A percentile compares a stretch with the other conserved stretches of the same genome.
Evolutionary conservation across 2,797 vertebrate species (phyloP).

Genomic region (Ctenopoma kingsleyae): DNA sequence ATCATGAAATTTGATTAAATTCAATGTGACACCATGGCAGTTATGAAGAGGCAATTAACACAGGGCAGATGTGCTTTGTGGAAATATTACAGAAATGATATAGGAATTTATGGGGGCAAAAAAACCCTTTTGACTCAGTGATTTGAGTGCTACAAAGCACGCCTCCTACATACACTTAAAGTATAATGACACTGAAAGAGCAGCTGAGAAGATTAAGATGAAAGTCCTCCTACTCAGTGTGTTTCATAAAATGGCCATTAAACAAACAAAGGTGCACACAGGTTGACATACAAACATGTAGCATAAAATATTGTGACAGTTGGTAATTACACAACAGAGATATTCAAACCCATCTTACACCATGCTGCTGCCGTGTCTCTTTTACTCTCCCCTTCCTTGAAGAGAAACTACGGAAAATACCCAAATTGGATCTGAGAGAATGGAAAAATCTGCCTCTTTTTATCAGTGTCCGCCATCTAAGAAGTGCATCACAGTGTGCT

Average conservation of each 20-base stretch:
- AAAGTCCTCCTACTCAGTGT: constrained; percentile 55
- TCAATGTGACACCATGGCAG: constrained; percentile 61
- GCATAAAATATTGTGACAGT: constrained; percentile 28
- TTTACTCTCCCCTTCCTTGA: constrained; percentile 16
- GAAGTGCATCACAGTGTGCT: constrained; percentile 42
- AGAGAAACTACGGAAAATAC: constrained; percentile 28
- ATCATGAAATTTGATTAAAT: constrained; percentile 76
- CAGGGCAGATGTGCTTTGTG: constrained; percentile 61
- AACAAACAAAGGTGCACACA: constrained; percentile 52
- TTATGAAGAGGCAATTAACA: constrained; percentile 71
- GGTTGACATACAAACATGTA: constrained; percentile 36
- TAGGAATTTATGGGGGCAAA: constrained; percentile 67
- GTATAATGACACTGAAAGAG: constrained; percentile 51
- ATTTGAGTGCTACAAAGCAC: constrained; percentile 54
- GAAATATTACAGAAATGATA: constrained; percentile 70
- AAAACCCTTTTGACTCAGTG: constrained; percentile 51
- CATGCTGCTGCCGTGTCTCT: constrained; percentile 3
- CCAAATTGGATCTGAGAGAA: constrained; percentile 51
- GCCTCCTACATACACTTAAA: constrained; percentile 61
- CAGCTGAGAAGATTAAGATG: constrained; percentile 40
- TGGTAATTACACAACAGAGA: constrained; percentile 39
- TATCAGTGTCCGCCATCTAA: constrained; percentile 59
- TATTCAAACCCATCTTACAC: constrained; percentile 5
- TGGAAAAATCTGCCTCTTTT: constrained; percentile 55
- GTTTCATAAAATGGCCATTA: constrained; percentile 63